A percentile compares a stretch with the other conserved stretches of the same genome.
Evolutionary conservation across 2,113 vertebrate genomes (phyloP).

Genomic region (Lonchura striata): DNA sequence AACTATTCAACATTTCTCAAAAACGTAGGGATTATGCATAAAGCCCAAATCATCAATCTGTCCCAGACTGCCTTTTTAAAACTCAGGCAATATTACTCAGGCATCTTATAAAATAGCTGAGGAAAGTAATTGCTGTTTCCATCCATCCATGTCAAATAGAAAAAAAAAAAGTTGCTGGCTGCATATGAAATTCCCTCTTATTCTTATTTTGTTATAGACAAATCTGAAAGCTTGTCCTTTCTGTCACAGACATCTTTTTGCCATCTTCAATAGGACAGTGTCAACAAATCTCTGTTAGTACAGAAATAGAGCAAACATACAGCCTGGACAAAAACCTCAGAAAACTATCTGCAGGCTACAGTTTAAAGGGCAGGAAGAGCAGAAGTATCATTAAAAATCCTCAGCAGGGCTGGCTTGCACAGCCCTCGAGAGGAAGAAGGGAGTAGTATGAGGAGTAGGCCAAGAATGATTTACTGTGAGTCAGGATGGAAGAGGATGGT

Average conservation of each 20-base stretch:
- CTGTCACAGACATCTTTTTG: background rate
- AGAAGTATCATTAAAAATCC: background rate
- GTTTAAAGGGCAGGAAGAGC: background rate
- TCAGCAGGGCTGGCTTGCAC: background rate
- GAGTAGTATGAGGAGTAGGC: background rate
- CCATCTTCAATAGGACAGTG: background rate
- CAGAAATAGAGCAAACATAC: background rate
- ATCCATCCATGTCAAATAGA: background rate
- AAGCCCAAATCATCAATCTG: background rate
- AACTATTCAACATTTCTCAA: background rate
- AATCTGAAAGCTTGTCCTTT: background rate
- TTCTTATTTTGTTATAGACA: background rate
- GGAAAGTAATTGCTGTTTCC: background rate
- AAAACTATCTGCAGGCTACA: background rate
- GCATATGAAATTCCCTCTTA: background rate
- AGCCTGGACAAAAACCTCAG: background rate
- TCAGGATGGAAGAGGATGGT: background rate
- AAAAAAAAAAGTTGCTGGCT: background rate
- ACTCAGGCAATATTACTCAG: background rate
- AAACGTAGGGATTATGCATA: background rate
- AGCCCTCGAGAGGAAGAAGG: background rate
- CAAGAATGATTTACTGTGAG: background rate
- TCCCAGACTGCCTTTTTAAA: background rate
- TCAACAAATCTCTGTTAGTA: background rate
- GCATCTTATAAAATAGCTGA: background rate